Base-by-base conservation (phyloP, 2,888 invertebrate species). In the Eilema griseolum region DNA sequence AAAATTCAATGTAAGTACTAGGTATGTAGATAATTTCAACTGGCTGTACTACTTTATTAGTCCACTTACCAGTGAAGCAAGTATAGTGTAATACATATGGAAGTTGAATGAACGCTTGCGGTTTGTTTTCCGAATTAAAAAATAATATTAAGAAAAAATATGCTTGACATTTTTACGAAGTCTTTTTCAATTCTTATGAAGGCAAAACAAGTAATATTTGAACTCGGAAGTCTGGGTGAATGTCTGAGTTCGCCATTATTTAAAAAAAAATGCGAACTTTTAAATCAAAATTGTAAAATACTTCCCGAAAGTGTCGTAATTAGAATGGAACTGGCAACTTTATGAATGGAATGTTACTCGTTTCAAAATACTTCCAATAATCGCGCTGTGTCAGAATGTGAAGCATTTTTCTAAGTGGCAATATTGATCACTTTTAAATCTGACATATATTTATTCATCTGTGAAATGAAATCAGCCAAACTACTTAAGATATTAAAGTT, bases 21-120 rank as follows among this genome's bases (percentile, higher is more conserved):
- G 41, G 16, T 41, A 16, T 5, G 0, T 41, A 41, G 14, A 16
- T 41, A 16, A 41, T 41, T 41, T 20, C 46, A 46, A 46, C 7
- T 46, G 46, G 7, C 7, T 46, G 20, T 20, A 46, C 20, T 46
- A 20, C 5, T 46, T 46, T 20, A 46, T 7, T 20, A 20, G 7
- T 46, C 20, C 20, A 46, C 20, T 20, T 46, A 46, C 46, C 46
- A 20, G 46, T 46, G 46, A 20, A 46, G 3, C 46, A 20, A 46
- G 20, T 41, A 41, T 2, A 0, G 4, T 16, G 16, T 41, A 41
- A 41, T 41, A 41, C 14, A 41, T 7, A 46, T 46, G 7, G 20
- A n/a, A 52, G 52, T 52, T 52, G n/a, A 52, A 52, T 20, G 52
- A 52, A 52, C 52, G n/a, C n/a, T n/a, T n/a, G n/a, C n/a, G n/a